Conservation (phyloP, 2,797 vertebrate species). For the Ceyx erithaca region DNA sequence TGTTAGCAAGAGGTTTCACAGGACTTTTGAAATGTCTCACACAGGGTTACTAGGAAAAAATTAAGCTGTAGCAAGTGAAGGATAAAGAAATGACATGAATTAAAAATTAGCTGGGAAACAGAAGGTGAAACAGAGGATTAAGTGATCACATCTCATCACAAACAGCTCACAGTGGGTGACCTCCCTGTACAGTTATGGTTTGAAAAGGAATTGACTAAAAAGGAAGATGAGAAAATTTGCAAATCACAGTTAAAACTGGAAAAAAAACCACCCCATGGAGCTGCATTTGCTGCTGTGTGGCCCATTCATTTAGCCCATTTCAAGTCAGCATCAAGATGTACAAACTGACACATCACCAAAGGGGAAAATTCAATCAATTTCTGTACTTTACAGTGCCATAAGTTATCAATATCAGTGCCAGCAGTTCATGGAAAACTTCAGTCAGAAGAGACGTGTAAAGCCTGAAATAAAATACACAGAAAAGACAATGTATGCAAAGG, state of each 20-base stretch:
- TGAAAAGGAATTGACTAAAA: not conserved
- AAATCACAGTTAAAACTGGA: not conserved
- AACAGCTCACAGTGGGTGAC: not conserved
- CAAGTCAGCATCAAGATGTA: not conserved
- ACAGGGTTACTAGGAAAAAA: not conserved
- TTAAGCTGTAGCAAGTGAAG: not conserved
- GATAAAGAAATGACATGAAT: not conserved
- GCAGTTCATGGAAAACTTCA: not conserved
- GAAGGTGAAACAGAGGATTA: not conserved
- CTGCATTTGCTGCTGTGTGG: not conserved
- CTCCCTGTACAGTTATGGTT: not conserved
- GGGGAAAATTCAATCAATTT: not conserved
- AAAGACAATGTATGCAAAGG: not conserved
- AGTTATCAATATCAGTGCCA: not conserved
- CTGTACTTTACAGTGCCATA: not conserved
- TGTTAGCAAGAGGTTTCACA: not conserved
- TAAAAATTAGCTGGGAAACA: not conserved
- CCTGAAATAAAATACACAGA: not conserved
- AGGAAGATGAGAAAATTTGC: not conserved
- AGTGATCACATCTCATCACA: not conserved
- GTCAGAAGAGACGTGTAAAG: not conserved
- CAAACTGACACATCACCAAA: not conserved
- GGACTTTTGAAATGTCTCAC: not conserved
- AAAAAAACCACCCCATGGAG: not conserved
- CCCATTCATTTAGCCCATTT: not conserved